Evolutionary conservation across 1,140 invertebrate genomes (phyloP), one percentile per base, ranked within the genome.

Genomic region (Pseudomyrmex sp.): DNA sequence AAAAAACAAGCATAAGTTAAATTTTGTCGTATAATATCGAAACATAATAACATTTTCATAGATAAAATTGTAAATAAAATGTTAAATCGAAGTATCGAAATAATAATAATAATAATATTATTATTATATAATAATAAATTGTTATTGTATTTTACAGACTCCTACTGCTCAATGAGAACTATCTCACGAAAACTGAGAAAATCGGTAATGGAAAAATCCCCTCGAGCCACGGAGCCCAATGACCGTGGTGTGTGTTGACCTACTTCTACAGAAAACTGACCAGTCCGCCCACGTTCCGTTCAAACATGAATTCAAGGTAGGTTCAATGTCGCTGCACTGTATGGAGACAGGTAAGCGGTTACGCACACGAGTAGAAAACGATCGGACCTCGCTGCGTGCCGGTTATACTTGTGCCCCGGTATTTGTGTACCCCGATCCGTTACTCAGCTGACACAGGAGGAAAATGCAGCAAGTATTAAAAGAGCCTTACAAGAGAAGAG

Each of bases 271-370:
- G 87, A 88, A 91, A 89, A 92, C 89, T 93, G 91, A 93, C 92
- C 91, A 92, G 92, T 93, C 89, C 92, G 91, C 93, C 92, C 90
- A 93, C 93, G 89, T 91, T 89, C 88, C 83, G 50, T 85, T 91
- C 85, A 82, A 90, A 85, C 87, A 89, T 82, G 83, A 90, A 89
- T 70, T 84, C 91, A 93, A 92, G 91, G 91, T 91, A 93, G 91
- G 90, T 92, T 93, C 93, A 93, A 93, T 93, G 93, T 92, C 92
- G 91, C 87, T 83, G 85, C 84, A 82, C 74, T n/a, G 85, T 58
- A 83, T 68, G 50, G 66, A 74, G 62, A 88, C 88, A 77, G 56
- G 70, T 48, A 85, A 68, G 46, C 59, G 23, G 20, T 44, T 80
- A 63, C 46, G 61, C 58, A 72, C 50, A 63, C 58, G 20, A 18